Base-by-base conservation (phyloP, 2,797 vertebrate genomes). In the Poecilia picta region DNA sequence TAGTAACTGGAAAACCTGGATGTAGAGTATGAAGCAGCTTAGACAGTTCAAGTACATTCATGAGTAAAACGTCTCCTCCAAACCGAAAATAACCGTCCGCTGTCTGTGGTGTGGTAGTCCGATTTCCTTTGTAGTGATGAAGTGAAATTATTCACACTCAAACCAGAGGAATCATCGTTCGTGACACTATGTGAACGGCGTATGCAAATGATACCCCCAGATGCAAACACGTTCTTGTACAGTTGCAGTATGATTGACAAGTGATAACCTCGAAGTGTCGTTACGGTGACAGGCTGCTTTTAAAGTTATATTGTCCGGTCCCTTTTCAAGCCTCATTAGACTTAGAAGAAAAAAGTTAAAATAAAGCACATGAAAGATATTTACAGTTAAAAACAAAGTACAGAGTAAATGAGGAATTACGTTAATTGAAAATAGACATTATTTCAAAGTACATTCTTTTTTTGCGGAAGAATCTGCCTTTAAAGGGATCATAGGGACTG, bases 101-200 rank as follows among this genome's bases (percentile, higher is more conserved):
- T 80, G 79, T 74, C 73, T 79, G 80, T 66, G 80, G 87, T 84
- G 86, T 76, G 72, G 81, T 89, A 81, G 80, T 91, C 86, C 43
- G 82, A 94, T 88, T 85, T 85, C 91, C 89, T 82, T 85, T 81
- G 74, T 71, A 78, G 75, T 77, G 74, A 70, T 85, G 78, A 84
- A 80, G 85, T 90, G 74, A 88, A 85, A 83, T 93, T 86, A 94
- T 93, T 92, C 92, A 92, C 90, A 94, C 73, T 94, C 75, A 88
- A 87, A 90, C 81, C 89, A 85, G 82, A 90, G 91, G 88, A 95
- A 94, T 94, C 91, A 83, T 91, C 91, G 88, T 88, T 78, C 74
- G 86, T 82, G n/a, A 90, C 89, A 90, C 77, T 2, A 76, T 92
- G 93, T 92, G 94, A 94, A 94, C 92, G 91, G 81, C 74, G 75